A percentile compares a stretch with the other conserved stretches of the same genome.
Conservation (phyloP, 2,797 vertebrate genomes). For the Acipenser ruthenus region DNA sequence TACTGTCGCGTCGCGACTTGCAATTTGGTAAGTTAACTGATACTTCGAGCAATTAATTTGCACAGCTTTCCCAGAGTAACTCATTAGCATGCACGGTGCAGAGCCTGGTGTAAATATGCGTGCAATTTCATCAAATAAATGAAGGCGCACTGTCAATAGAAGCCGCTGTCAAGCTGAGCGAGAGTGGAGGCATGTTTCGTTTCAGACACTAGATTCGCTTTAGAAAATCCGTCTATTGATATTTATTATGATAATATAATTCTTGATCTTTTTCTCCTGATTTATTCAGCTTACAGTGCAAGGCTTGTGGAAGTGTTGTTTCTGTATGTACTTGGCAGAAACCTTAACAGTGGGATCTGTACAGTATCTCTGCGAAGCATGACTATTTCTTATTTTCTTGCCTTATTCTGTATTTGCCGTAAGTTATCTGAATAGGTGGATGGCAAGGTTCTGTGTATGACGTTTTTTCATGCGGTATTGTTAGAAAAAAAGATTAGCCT, state of each 20-base stretch:
- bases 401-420: no score
- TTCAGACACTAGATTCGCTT: constrained; percentile 6
- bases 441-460: no score
- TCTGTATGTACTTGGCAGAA: no score
- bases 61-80: constrained; percentile 28
- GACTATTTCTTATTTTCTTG: no score
- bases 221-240: constrained; percentile 10
- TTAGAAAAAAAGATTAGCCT: no score
- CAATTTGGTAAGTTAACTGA: constrained; percentile 42
- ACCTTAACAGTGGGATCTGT: no score
- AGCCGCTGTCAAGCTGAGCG: constrained; percentile 16
- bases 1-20: constrained; percentile 35
- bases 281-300: no score
- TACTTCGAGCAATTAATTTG: constrained; percentile 41
- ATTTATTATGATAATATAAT: not conserved
- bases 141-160: constrained; percentile 23
- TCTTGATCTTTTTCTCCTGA: no score
- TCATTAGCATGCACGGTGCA: constrained; percentile 42
- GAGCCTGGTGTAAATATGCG: constrained; percentile 33
- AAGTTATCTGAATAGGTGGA: no score
- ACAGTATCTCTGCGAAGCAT: no score
- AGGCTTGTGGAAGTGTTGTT: no score
- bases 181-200: constrained; percentile 14
- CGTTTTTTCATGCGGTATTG: no score
- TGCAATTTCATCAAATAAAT: constrained; percentile 28